phyloP scores from a whole-genome alignment of 2,797 vertebrate genomes.

The Chrosomus eos region DNA sequence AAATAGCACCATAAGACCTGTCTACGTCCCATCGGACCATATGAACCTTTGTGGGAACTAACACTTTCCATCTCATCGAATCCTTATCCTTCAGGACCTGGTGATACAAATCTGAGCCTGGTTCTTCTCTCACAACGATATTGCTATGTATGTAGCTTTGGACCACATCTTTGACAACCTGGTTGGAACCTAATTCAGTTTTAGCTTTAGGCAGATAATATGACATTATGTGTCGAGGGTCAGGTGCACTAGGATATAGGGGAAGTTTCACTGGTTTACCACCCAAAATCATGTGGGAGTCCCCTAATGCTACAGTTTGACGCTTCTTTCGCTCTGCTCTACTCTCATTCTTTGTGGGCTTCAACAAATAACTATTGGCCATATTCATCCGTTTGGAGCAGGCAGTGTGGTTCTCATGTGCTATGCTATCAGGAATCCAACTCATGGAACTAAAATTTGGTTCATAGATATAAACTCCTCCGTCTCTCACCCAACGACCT shows the following conservation, averaged over 20 bases:
- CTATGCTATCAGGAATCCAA: no score
- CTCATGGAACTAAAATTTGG: not conserved
- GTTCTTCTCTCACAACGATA: not conserved
- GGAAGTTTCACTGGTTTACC: no score
- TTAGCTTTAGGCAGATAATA: not conserved
- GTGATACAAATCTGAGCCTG: not conserved
- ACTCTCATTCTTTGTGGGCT: no score
- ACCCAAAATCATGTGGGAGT: no score
- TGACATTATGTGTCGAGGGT: no score
- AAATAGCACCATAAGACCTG: not conserved
- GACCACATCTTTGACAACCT: not conserved
- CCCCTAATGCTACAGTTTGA: no score
- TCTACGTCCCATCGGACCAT: not conserved
- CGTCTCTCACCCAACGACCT: not conserved
- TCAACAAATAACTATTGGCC: no score
- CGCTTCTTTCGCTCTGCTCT: no score
- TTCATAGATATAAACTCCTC: not conserved
- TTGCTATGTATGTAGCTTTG: not conserved
- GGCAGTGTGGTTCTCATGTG: no score
- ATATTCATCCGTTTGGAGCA: no score
- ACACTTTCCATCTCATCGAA: not conserved
- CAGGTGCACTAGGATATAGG: no score
- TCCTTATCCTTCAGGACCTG: not conserved
- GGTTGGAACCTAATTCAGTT: not conserved
- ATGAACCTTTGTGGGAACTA: fast-evolving